Evolutionary conservation across 2,797 vertebrate genomes (phyloP), one percentile per base, ranked within the genome.

Genomic region (Epinephelus coioides): DNA sequence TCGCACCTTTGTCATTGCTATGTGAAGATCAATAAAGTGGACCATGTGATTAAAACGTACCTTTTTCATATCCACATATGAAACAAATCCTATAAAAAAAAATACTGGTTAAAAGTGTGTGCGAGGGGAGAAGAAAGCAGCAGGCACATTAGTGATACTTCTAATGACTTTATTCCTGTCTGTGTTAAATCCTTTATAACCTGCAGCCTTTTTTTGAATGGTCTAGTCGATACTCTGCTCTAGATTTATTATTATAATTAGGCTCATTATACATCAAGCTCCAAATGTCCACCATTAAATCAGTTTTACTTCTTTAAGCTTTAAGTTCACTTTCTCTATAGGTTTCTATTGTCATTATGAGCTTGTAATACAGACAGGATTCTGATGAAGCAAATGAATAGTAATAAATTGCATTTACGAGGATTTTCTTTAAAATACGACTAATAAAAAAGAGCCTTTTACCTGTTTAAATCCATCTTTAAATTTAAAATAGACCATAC

Each of bases 11-110:
- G 77, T 89, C 75, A 85, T 85, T 90, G 27, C 69, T 77, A 13
- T 84, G 67, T 87, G 53, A 83, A 84, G 83, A 84, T 86, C 76
- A 96, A 94, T 96, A 95, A 96, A 96, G 74, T 92, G 76, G 79
- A 93, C 77, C 73, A 85, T 81, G 64, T 91, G 74, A 86, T 80
- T 78, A 15, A 73, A 80, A 79, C 30, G 13, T 38, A 6, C 3
- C 79, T 78, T 54, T 44, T 67, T 21, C 18, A 9, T 60, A 17
- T 76, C 0, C 18, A 44, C 62, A 2, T 55, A 23, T 53, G 2
- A 30, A 53, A 25, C 15, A 12, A 43, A 43, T 10, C 40, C 9
- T 43, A 12, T 50, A 9, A 51, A 14, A 74, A 74, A 63, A 74
- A 63, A 53, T 61, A 38, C 1, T 57, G 14, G 30, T 57, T 46